Conservation (phyloP, 35 echinoderm and acorn worm genomes). For the Lytechinus pictus region DNA sequence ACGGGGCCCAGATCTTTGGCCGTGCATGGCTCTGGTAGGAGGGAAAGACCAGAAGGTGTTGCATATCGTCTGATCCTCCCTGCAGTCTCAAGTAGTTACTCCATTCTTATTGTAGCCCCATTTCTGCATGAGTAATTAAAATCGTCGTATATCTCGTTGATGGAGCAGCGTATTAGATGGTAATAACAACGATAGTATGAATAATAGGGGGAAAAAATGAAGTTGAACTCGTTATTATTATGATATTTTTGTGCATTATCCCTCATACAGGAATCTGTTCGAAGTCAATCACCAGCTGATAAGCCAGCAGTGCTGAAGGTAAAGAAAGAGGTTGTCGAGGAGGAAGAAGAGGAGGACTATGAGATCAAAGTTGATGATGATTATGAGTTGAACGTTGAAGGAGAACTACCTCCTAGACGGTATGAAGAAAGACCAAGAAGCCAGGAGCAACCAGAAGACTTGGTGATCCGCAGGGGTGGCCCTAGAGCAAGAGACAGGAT, state of each 20-base stretch:
- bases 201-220: too few relatives aligned
- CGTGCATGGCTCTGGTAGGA: too few relatives aligned
- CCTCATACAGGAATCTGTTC: not conserved
- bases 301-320: not conserved
- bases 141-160: too few relatives aligned
- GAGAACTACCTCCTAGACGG: not conserved
- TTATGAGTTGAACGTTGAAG: not conserved
- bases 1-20: too few relatives aligned
- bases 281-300: slow-evolving; percentile 11
- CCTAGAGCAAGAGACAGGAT: not conserved
- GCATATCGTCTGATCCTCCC: too few relatives aligned
- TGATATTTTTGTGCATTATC: not conserved
- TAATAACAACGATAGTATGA: too few relatives aligned
- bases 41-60: too few relatives aligned
- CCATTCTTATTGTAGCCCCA: too few relatives aligned
- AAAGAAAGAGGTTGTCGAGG: slow-evolving; percentile 28
- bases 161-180: too few relatives aligned
- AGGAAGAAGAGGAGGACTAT: slow-evolving; percentile 17
- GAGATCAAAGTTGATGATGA: slow-evolving; percentile 28
- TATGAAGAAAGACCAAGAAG: not conserved
- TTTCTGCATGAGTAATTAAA: too few relatives aligned
- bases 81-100: too few relatives aligned
- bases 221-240: not conserved
- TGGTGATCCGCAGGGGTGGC: not conserved
- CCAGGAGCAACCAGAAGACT: not conserved